Conservation (phyloP, 2,113 vertebrate species). For the Suncus etruscus region DNA sequence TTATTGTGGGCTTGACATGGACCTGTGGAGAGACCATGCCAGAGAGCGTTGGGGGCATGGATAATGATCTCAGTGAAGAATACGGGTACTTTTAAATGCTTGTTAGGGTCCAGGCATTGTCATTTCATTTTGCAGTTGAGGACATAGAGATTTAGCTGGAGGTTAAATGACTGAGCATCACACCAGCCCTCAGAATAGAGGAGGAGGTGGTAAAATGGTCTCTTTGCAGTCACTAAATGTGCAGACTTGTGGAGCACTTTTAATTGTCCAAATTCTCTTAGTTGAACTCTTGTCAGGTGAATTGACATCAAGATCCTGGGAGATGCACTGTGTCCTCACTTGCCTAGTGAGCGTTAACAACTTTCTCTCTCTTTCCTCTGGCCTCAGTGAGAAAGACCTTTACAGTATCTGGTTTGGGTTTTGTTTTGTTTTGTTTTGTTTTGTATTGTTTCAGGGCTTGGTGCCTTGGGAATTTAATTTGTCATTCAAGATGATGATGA, state of each 20-base stretch:
- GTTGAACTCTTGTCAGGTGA: background rate
- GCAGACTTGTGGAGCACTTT: background rate
- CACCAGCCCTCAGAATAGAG: background rate
- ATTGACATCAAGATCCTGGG: background rate
- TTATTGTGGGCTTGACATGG: background rate
- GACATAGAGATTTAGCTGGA: background rate
- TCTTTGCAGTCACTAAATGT: background rate
- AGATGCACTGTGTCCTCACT: background rate
- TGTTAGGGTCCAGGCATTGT: background rate
- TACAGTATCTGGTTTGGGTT: background rate
- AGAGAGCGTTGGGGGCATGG: background rate
- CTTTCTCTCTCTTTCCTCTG: background rate
- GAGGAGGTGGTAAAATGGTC: background rate
- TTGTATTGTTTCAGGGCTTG: background rate
- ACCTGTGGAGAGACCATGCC: background rate
- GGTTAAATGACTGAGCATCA: constrained; percentile 42
- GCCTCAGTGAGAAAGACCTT: constrained; percentile 7
- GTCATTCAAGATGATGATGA: background rate
- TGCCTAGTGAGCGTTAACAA: background rate
- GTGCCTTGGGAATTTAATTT: background rate
- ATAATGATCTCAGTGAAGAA: background rate
- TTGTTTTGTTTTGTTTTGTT: too few species aligned
- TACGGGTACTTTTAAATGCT: background rate
- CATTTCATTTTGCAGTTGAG: constrained; percentile 17
- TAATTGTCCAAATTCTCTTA: background rate